Conservation (phyloP, 2,888 invertebrate species). For the Helicoverpa assulta region DNA sequence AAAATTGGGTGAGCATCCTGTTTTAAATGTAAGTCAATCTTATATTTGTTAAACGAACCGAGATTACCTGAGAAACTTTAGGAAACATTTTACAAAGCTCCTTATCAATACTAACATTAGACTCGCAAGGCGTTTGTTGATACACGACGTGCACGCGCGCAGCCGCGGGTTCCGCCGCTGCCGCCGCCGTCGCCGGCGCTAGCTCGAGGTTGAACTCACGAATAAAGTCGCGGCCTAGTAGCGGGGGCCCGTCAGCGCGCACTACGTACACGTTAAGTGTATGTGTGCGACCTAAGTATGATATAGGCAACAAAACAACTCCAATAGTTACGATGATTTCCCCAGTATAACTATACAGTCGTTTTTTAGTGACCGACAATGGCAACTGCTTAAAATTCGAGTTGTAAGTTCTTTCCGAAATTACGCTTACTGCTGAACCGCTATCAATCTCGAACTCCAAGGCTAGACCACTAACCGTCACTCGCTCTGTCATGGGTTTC, state of each 20-base stretch:
- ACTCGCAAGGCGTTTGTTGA: neutral
- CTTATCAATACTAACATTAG: neutral
- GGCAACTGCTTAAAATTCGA: conserved; percentile 2
- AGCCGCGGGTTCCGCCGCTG: no score
- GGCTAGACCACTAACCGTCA: conserved; percentile 32
- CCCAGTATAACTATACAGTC: conserved; percentile 8
- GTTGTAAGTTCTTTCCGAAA: neutral
- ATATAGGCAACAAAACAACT: conserved; percentile 5
- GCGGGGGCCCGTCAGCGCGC: neutral
- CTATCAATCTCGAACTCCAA: conserved; percentile 32
- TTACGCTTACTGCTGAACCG: conserved; percentile 21
- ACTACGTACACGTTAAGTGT: neutral
- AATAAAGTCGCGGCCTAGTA: conserved; percentile 1
- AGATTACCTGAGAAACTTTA: conserved; percentile 6
- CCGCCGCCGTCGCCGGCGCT: neutral
- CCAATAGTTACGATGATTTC: conserved; percentile 6
- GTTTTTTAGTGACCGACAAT: neutral
- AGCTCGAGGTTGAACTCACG: neutral
- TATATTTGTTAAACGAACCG: conserved; percentile 9
- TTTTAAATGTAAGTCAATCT: conserved; percentile 9
- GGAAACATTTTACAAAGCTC: neutral
- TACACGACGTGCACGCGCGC: conserved; percentile 2
- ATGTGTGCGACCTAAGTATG: conserved; percentile 3
- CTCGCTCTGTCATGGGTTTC: conserved; percentile 47
- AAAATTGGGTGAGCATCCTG: conserved; percentile 23